Conservation (phyloP, 2,113 vertebrate species). For the Oryzias woworae region DNA sequence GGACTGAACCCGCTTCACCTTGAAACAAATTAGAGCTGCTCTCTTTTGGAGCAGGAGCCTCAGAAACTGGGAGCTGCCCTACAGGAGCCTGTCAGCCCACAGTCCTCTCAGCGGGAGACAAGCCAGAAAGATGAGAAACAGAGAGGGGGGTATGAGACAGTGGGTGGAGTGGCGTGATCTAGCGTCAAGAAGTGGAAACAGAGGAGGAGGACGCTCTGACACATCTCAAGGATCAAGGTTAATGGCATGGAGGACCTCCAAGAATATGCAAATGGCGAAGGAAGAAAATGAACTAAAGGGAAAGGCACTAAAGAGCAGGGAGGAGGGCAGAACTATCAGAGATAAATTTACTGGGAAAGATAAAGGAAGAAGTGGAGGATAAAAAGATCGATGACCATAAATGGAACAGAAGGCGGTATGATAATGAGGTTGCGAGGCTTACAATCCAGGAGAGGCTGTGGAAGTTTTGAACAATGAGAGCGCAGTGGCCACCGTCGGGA, state of each 20-base stretch:
- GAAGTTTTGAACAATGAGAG: too few relatives aligned
- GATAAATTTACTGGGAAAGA: constrained; percentile 13
- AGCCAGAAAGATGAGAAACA: constrained; percentile 32
- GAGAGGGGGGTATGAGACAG: constrained; percentile 28
- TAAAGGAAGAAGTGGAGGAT: constrained; percentile 1
- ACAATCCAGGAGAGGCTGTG: neutral
- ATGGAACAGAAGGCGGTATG: neutral
- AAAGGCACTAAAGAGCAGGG: neutral
- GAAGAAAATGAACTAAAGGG: constrained; percentile 13
- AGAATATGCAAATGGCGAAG: constrained; percentile 45
- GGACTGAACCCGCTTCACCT: constrained; percentile 66
- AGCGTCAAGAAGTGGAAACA: constrained; percentile 26
- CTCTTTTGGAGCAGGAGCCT: constrained; percentile 34
- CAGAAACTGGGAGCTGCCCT: constrained; percentile 40
- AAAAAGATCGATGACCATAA: constrained; percentile 5
- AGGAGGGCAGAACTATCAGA: constrained; percentile 6
- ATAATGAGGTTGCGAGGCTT: neutral
- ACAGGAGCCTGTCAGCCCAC: constrained; percentile 53
- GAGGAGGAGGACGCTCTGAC: constrained; percentile 37
- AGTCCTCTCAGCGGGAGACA: constrained; percentile 53
- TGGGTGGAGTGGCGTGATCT: constrained; percentile 41
- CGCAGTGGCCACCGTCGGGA: too few relatives aligned
- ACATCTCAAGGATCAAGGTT: constrained; percentile 58
- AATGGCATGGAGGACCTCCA: constrained; percentile 50
- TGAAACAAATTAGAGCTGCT: constrained; percentile 65